Percentiles rank a stretch among this genome's conserved stretches.
These are phyloP conservation scores for Brachionus calyciflorus DNA, from an alignment of 1,140 invertebrate genomes.

Conservation along the genomic window DNA sequence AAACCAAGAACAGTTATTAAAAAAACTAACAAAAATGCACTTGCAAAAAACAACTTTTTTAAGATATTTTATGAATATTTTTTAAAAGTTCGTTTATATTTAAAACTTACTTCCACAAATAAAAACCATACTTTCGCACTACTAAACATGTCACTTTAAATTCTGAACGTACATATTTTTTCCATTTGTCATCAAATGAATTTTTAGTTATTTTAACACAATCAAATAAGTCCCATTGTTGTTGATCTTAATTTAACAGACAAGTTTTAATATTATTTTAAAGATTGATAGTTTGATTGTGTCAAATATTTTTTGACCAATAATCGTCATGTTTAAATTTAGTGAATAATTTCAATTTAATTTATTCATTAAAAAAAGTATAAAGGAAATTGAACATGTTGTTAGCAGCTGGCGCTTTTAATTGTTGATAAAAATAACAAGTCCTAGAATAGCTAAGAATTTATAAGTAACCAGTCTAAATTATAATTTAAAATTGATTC, in stretches of 20 bases:
- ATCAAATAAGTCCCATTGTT: constrained; percentile 44
- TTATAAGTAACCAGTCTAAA: no score
- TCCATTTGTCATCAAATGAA: neutral
- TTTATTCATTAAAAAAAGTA: no score
- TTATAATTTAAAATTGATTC: no score
- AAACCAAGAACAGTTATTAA: constrained; percentile 34
- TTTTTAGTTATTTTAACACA: constrained; percentile 15
- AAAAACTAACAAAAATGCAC: constrained; percentile 32
- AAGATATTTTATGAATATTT: neutral
- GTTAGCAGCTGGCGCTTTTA: no score
- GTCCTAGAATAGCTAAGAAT: no score
- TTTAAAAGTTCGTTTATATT: neutral
- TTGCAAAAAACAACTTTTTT: neutral
- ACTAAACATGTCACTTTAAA: constrained; percentile 30
- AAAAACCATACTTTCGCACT: constrained; percentile 26
- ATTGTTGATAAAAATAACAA: no score
- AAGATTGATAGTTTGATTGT: no score
- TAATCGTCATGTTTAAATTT: no score
- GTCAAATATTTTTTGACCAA: no score
- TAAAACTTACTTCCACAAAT: constrained; percentile 31
- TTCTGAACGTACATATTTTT: neutral
- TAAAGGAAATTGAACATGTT: no score
- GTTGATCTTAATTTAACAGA: constrained; percentile 22
- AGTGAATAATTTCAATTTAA: no score
- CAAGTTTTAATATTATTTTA: neutral